Conservation (phyloP, 2,797 vertebrate genomes). For the Neosalanx taihuensis region DNA sequence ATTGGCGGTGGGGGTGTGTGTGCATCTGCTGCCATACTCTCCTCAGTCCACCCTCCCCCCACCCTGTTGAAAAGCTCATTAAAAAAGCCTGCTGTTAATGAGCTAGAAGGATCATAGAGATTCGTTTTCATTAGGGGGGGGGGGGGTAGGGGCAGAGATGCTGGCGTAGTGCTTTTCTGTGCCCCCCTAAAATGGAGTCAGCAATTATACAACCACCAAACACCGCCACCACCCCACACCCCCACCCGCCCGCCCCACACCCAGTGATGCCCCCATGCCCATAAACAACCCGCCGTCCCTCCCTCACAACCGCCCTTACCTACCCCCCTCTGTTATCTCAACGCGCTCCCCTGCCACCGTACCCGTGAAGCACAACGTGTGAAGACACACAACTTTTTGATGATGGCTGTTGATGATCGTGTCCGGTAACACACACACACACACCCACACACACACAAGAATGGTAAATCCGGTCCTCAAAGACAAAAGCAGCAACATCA, state of each 20-base stretch:
- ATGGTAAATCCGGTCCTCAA: slow-evolving; percentile 36
- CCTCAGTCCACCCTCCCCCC: slow-evolving; percentile 61
- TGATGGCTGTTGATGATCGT: not conserved
- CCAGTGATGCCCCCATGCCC: slow-evolving; percentile 52
- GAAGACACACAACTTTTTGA: slow-evolving; percentile 12
- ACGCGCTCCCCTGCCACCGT: slow-evolving; percentile 40
- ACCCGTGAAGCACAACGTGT: slow-evolving; percentile 25
- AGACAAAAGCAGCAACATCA: slow-evolving; percentile 64
- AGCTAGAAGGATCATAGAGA: slow-evolving; percentile 78
- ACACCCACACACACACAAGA: slow-evolving; percentile 14
- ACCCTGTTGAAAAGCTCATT: slow-evolving; percentile 78
- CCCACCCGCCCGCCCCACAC: slow-evolving; percentile 17
- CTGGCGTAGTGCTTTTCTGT: slow-evolving; percentile 67
- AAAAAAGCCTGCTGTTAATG: slow-evolving; percentile 81
- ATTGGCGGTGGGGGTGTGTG: slow-evolving; percentile 72
- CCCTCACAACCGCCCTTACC: slow-evolving; percentile 51
- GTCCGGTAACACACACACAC: slow-evolving; percentile 4
- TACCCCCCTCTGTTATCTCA: slow-evolving; percentile 23
- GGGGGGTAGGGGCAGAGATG: slow-evolving; percentile 64
- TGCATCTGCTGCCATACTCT: slow-evolving; percentile 73
- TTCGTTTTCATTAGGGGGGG: slow-evolving; percentile 69
- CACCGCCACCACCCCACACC: slow-evolving; percentile 43
- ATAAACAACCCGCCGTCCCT: slow-evolving; percentile 45
- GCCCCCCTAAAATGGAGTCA: slow-evolving; percentile 72
- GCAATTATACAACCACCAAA: slow-evolving; percentile 73